phyloP scores from a whole-genome alignment of 1,140 invertebrate genomes.

The Rhizoglyphus robini region DNA sequence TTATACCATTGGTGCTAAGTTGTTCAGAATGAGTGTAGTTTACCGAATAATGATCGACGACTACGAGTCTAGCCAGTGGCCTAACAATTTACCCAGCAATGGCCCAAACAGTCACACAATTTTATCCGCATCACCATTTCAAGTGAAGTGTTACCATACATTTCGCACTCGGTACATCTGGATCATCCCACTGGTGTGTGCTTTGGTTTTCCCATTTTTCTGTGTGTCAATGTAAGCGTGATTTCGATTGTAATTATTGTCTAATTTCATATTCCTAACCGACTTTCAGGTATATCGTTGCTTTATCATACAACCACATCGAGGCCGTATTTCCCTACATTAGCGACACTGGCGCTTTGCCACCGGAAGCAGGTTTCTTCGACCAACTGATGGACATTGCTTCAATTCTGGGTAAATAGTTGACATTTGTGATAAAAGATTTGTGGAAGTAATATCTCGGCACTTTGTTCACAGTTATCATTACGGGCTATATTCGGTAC shows the following conservation, averaged over 20 bases:
- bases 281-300: background rate
- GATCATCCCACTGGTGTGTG: slow-evolving; percentile 5
- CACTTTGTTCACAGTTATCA: background rate
- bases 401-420: background rate
- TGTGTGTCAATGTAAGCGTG: background rate
- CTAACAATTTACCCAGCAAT: background rate
- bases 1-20: too few relatives aligned
- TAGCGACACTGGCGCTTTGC: background rate
- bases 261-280: too few relatives aligned
- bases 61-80: too few relatives aligned
- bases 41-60: too few relatives aligned
- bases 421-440: background rate
- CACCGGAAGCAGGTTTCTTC: slow-evolving; percentile 12
- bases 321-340: slow-evolving; percentile 1
- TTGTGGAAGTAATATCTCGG: background rate
- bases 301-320: background rate
- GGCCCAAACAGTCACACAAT: background rate
- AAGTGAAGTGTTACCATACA: background rate
- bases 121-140: background rate
- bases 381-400: slow-evolving; percentile 8
- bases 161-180: background rate
- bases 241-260: too few relatives aligned
- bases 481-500: slow-evolving; percentile 2
- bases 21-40: too few relatives aligned
- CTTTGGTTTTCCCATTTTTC: background rate